Percentiles rank a stretch among this genome's conserved stretches.
Evolutionary conservation across 2,797 vertebrate genomes (phyloP).

Genomic region (Sebastolobus altivelis): DNA sequence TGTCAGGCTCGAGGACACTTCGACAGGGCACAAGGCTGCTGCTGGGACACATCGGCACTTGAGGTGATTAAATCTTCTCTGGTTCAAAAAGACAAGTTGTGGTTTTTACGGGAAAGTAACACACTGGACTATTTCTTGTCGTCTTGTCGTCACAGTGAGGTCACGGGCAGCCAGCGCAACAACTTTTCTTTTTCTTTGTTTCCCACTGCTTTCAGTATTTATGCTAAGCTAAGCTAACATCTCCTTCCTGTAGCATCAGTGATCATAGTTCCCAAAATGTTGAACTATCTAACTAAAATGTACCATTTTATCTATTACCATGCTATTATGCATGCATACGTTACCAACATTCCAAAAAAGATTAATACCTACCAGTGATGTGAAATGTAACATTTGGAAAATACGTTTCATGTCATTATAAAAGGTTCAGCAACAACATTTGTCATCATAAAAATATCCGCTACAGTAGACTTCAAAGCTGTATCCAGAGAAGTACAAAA

Average conservation of each 20-base stretch:
- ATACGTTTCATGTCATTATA: constrained; percentile 10
- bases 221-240: background rate
- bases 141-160: background rate
- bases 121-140: background rate
- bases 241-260: background rate
- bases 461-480: constrained; percentile 37
- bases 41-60: constrained; percentile 8
- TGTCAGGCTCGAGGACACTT: constrained; percentile 49
- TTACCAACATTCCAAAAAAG: background rate
- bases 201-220: background rate
- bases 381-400: constrained; percentile 2
- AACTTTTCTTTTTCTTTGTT: background rate
- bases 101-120: background rate
- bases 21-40: constrained; percentile 29
- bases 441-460: constrained; percentile 24
- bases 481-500: constrained; percentile 28
- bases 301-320: background rate
- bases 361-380: background rate
- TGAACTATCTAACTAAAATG: background rate
- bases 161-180: background rate
- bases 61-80: background rate
- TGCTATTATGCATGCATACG: background rate
- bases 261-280: no score
- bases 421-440: constrained; percentile 22
- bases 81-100: background rate